Conservation (phyloP, 2,113 vertebrate genomes). For the Nerophis ophidion region DNA sequence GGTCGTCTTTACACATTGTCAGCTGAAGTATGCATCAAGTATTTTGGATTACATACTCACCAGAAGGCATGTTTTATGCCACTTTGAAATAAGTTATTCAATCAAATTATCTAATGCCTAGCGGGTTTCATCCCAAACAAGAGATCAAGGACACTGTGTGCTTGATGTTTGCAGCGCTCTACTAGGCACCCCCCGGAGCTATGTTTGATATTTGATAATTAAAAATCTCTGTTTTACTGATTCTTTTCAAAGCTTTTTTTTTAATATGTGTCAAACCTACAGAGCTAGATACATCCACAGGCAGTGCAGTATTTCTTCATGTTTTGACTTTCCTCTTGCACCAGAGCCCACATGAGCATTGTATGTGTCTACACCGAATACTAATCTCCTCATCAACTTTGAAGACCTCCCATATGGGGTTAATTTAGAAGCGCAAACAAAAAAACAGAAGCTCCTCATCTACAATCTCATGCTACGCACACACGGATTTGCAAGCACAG, state of each 20-base stretch:
- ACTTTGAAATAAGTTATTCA: slow-evolving; percentile 22
- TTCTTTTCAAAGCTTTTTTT: slow-evolving; percentile 37
- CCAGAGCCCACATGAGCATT: slow-evolving; percentile 8
- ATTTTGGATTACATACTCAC: slow-evolving; percentile 25
- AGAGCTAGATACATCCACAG: slow-evolving; percentile 30
- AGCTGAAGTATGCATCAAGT: slow-evolving; percentile 9
- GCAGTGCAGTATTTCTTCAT: slow-evolving; percentile 35
- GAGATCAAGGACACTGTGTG: slow-evolving; percentile 36
- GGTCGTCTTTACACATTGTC: background rate
- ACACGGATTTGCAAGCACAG: slow-evolving; percentile 34
- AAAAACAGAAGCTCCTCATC: slow-evolving; percentile 30
- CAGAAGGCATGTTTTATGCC: slow-evolving; percentile 11
- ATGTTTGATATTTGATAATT: slow-evolving; percentile 39
- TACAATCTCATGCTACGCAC: slow-evolving; percentile 42
- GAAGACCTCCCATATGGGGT: slow-evolving; percentile 53
- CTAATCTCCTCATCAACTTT: slow-evolving; percentile 62
- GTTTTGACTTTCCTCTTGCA: background rate
- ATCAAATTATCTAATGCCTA: slow-evolving; percentile 34
- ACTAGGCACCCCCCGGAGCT: slow-evolving; percentile 16
- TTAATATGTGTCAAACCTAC: slow-evolving; percentile 34
- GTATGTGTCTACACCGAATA: slow-evolving; percentile 39
- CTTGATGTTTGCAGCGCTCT: slow-evolving; percentile 20
- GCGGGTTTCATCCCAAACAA: slow-evolving; percentile 42
- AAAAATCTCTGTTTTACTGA: slow-evolving; percentile 37
- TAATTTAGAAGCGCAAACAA: slow-evolving; percentile 56